Conservation (phyloP, 2,888 invertebrate species). For the Panopea generosa region DNA sequence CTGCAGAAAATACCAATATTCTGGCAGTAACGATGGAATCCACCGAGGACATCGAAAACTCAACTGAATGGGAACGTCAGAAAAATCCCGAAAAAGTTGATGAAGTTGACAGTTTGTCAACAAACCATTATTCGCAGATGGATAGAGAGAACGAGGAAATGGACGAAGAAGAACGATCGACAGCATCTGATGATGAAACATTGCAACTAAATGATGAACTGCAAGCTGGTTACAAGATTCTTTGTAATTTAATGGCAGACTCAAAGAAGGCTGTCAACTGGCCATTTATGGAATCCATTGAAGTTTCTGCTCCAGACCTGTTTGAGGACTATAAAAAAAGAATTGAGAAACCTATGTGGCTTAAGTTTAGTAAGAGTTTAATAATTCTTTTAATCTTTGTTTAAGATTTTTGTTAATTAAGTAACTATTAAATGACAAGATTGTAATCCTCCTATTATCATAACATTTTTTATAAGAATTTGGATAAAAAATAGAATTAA, state of each 20-base stretch:
- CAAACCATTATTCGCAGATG: slow-evolving; percentile 52
- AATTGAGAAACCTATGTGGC: slow-evolving; percentile 86
- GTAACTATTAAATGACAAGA: not conserved
- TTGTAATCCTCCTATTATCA: too few species aligned
- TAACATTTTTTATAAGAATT: too few species aligned
- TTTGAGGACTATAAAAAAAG: slow-evolving; percentile 85
- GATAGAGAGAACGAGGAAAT: slow-evolving; percentile 50
- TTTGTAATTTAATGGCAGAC: slow-evolving; percentile 85
- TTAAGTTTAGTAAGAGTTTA: slow-evolving; percentile 85
- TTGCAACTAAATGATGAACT: slow-evolving; percentile 75
- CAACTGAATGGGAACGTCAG: not conserved
- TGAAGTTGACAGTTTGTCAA: slow-evolving; percentile 64
- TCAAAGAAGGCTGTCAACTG: slow-evolving; percentile 84
- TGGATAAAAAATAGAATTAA: too few species aligned
- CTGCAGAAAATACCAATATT: not conserved
- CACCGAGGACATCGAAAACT: not conserved
- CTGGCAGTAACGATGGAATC: not conserved
- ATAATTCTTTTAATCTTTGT: too few species aligned
- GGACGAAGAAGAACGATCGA: slow-evolving; percentile 39
- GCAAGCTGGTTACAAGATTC: slow-evolving; percentile 83
- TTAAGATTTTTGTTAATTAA: not conserved
- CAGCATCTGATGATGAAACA: slow-evolving; percentile 17
- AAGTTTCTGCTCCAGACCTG: slow-evolving; percentile 80
- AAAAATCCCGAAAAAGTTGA: slow-evolving; percentile 29
- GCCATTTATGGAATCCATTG: slow-evolving; percentile 85